Percentiles rank a stretch among this genome's conserved stretches.
Conservation (phyloP, 2,888 invertebrate species). For the Parnassius glacialis region DNA sequence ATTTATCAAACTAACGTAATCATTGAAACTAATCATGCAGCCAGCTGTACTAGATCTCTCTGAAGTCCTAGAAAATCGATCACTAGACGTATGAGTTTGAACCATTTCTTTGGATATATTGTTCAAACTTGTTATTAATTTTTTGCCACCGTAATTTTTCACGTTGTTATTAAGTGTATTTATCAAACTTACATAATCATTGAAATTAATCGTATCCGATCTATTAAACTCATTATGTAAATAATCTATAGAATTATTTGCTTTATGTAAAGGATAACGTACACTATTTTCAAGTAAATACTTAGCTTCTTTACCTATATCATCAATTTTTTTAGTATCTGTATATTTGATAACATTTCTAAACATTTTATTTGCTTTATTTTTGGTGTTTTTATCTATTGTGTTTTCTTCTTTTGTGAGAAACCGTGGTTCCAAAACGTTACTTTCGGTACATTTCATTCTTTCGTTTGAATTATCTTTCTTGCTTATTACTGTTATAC, state of each 20-base stretch:
- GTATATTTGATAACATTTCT: background rate
- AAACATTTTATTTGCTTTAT: constrained; percentile 1
- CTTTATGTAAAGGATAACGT: too few relatives aligned
- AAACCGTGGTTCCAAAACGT: constrained; percentile 13
- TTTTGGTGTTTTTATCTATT: background rate
- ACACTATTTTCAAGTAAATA: background rate
- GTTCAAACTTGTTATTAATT: too few relatives aligned
- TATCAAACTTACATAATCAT: too few relatives aligned
- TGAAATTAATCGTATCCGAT: too few relatives aligned
- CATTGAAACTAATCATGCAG: too few relatives aligned
- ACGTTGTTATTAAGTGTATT: too few relatives aligned
- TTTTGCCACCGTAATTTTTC: too few relatives aligned
- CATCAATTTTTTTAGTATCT: background rate
- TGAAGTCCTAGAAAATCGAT: constrained; percentile 1
- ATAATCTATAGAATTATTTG: too few relatives aligned
- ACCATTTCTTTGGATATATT: background rate
- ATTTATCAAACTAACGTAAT: too few relatives aligned
- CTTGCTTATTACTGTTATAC: constrained; percentile 64
- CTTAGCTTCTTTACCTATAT: background rate
- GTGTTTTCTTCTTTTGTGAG: background rate
- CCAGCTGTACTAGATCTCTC: constrained; percentile 14
- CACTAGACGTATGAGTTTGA: constrained; percentile 3
- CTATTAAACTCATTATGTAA: too few relatives aligned
- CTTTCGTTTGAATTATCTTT: constrained; percentile 38
- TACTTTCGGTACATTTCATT: constrained; percentile 2